Base-by-base conservation (phyloP, 2,797 vertebrate genomes). In the Brotula barbata region DNA sequence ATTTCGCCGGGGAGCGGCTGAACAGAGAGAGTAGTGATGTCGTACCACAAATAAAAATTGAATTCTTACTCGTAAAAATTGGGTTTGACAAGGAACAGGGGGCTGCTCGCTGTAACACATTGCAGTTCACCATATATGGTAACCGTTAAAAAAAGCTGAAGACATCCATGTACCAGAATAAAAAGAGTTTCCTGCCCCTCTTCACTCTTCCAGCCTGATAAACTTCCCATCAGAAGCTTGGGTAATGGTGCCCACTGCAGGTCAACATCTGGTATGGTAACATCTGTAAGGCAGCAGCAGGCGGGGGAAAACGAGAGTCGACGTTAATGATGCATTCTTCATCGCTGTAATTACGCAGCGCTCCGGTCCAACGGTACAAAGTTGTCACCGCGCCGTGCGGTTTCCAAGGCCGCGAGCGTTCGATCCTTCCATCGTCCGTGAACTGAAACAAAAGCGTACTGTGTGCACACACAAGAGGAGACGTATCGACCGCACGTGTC, bases 171-270 rank as follows among this genome's bases (percentile, higher is more conserved):
- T 57, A 91, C 91, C 86, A 87, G 64, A 54, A 67, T 53, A 63
- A 82, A 89, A 43, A 82, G 42, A 15, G 44, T 11, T 17, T 88
- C 85, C 34, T 71, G 68, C 40, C 65, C 75, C 41, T 22, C 22
- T 0, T 17, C 33, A 33, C 21, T 11, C 31, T 28, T 68, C 62
- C 64, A 34, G 21, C 64, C 40, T 5, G 1, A 11, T 61, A 62
- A 60, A 33, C 13, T 43, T 21, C 42, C 48, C 64, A 64, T 42
- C 51, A 93, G 78, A 72, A 91, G 73, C 56, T 75, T 77, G 64
- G 73, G 86, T 64, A 92, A 84, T 17, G 89, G 79, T 61, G 84
- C 89, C 91, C 86, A 75, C 90, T 92, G 89, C 82, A 88, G 89
- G 84, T 85, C 81, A 74, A 47, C 45, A 47, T 84, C 71, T n/a